Base-by-base conservation (phyloP, 2,888 invertebrate species). In the Osmoderma eremita region DNA sequence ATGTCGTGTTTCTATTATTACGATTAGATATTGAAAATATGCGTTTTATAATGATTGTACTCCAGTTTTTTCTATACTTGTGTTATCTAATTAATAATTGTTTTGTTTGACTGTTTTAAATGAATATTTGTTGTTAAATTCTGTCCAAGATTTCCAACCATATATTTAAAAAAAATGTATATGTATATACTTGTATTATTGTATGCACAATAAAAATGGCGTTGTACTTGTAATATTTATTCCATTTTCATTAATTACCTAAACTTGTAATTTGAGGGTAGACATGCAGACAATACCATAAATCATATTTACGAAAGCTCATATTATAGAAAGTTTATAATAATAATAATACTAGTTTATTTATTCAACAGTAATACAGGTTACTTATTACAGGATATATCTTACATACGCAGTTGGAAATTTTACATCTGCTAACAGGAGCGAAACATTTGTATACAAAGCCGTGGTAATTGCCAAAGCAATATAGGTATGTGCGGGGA, bases 181-280 rank as follows among this genome's bases (percentile, higher is more conserved):
- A 82, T 83, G 83, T 83, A 83, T 81, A 83, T 83, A 83, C 82
- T 80, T 82, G 82, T 83, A 82, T 82, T 81, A 81, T 81, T 81
- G 82, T 83, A 83, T 83, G 82, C 83, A 82, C 83, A 83, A 82
- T 82, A 82, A 82, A 82, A 80, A 81, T 83, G 82, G 81, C 81
- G 81, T 82, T 82, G 82, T 82, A 81, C 72, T 76, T 74, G 74
- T 72, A 65, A 30, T 50, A 17, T 36, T 48, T 38, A 15, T 13
- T 49, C 15, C 8, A 18, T 50, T 63, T 20, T 15, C 20, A 12
- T 24, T 13, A 48, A 13, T 13, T 15, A 48, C 36, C 38, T 10
- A n/a, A n/a, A n/a, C n/a, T n/a, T n/a, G n/a, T n/a, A n/a, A n/a
- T n/a, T n/a, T n/a, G n/a, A n/a, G n/a, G n/a, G n/a, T n/a, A n/a